Percentiles rank a stretch among this genome's conserved stretches.
These are phyloP conservation scores for Neosilurus mollespiculum DNA, from an alignment of 2,797 vertebrate species.

Conservation along the genomic window DNA sequence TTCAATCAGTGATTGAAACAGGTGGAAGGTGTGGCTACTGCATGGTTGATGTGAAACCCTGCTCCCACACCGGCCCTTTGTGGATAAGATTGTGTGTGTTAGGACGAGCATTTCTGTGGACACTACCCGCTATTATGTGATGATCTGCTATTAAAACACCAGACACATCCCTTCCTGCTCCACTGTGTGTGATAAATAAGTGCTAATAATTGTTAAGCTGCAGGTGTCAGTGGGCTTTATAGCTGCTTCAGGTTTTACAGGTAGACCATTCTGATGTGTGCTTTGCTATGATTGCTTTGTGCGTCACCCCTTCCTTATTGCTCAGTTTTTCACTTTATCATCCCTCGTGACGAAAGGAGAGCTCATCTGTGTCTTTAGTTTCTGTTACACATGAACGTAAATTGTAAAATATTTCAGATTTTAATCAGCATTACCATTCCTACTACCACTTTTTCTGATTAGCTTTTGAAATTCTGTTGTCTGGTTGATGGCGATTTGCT, in stretches of 20 bases:
- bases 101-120: background rate
- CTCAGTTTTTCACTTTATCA: slow-evolving; percentile 40
- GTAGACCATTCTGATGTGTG: slow-evolving; percentile 53
- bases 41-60: no score
- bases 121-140: background rate
- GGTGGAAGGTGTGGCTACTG: no score
- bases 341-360: background rate
- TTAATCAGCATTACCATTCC: background rate
- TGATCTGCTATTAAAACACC: background rate
- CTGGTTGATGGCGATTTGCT: background rate
- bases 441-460: background rate
- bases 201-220: background rate
- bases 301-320: slow-evolving; percentile 36
- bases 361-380: slow-evolving; percentile 19
- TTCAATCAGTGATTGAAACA: no score
- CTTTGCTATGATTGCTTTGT: slow-evolving; percentile 10
- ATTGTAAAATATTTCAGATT: background rate
- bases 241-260: slow-evolving; percentile 33
- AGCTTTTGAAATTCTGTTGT: background rate
- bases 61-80: no score
- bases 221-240: background rate
- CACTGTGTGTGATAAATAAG: background rate
- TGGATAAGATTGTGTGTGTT: no score
- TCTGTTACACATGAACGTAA: background rate
- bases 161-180: background rate